Conservation (phyloP, 2,113 vertebrate species). For the Podocnemis expansa region DNA sequence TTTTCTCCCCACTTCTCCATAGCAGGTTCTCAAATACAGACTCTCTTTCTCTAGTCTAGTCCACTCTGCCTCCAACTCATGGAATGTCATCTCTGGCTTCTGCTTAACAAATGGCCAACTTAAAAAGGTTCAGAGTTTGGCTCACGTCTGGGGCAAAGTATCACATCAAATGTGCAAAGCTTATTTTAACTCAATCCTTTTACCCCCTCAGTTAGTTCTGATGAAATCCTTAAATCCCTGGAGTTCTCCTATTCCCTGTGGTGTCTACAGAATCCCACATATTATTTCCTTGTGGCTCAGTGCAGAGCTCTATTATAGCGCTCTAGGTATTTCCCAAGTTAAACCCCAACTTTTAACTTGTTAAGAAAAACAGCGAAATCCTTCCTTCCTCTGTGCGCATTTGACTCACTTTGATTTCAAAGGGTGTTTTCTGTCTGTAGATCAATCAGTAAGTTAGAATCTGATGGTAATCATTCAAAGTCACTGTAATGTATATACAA, state of each 20-base stretch:
- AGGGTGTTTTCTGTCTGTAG: background rate
- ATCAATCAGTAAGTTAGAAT: background rate
- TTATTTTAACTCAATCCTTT: background rate
- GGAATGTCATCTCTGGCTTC: background rate
- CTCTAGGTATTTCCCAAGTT: background rate
- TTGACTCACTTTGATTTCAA: background rate
- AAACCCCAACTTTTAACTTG: background rate
- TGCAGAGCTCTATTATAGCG: background rate
- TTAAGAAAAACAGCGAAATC: background rate
- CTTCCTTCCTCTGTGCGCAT: background rate
- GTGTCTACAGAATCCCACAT: background rate
- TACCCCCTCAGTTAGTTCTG: background rate
- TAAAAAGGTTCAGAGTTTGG: accelerated
- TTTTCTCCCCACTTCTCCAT: background rate
- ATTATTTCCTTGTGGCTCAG: background rate
- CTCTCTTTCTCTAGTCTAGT: background rate
- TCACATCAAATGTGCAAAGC: background rate
- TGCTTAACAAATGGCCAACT: background rate
- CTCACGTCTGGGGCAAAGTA: background rate
- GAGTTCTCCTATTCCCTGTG: background rate
- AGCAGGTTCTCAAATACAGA: background rate
- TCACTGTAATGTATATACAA: background rate
- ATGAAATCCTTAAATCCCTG: background rate
- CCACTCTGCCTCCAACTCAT: background rate
- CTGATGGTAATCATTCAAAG: background rate